Base-by-base conservation (phyloP, 2,113 vertebrate species). In the Sus scrofa region DNA sequence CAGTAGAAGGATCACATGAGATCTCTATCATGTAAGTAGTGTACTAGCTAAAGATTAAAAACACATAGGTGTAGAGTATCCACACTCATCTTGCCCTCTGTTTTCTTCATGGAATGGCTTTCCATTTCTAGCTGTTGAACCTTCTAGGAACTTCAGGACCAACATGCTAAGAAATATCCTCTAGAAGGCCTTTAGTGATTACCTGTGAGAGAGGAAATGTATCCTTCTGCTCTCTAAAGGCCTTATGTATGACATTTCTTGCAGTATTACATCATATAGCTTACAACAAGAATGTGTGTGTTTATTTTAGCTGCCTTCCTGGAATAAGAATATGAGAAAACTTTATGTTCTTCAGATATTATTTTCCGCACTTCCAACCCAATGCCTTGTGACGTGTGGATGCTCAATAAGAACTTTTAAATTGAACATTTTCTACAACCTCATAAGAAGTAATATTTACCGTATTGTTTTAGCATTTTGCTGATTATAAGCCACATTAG, bases 331-430 rank as follows among this genome's bases (percentile, higher is more conserved):
- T 71, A 12, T 71, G 60, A 7, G 54, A 71, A 81, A 70, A 3
- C 30, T 85, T 12, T 27, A 26, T 7, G 2, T 10, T 92, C 15
- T 54, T 13, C 4, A 22, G 24, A 30, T 70, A 22, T 70, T 70
- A 37, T 71, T 92, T 19, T 44, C 18, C 19, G 63, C 18, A 30
- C 7, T 79, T 37, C 65, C 13, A 30, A 86, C 5, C 8, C 34
- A 44, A 9, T 26, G 9, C 8, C 0, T 44, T n/a, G 10, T 70
- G 6, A 6, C 34, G 9, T 7, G 6, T 16, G 20, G 5, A 34
- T 56, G 20, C 27, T 63, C 14, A 32, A 1, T 34, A 74, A 75
- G 26, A 75, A 27, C 50, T 75, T 58, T 56, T 44, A 24, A 67
- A n/a, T 27, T 27, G 34, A n/a, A n/a, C n/a, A n/a, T n/a, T 81